A percentile compares a stretch with the other conserved stretches of the same genome.
phyloP scores from a whole-genome alignment of 92 coral and sea anemone species.

The Porites rus region DNA sequence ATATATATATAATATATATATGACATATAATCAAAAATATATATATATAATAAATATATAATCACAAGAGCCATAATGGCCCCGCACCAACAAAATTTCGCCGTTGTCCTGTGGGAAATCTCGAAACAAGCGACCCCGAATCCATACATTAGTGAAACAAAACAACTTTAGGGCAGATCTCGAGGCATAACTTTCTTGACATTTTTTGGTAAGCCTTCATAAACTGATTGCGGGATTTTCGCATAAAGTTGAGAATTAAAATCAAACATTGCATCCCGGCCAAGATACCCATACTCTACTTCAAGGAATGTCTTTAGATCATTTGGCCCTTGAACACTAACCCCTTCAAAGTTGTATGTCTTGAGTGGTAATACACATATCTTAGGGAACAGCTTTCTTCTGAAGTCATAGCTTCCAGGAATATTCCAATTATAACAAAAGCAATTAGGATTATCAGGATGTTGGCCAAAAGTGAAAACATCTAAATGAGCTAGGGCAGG shows the following conservation, averaged over 20 bases:
- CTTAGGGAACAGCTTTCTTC: slow-evolving; percentile 26
- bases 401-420: slow-evolving; percentile 25
- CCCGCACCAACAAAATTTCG: too few relatives aligned
- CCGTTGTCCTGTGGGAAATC: too few relatives aligned
- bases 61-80: too few relatives aligned
- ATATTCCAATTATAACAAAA: slow-evolving; percentile 41
- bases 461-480: slow-evolving; percentile 29
- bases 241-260: slow-evolving; percentile 22
- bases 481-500: slow-evolving; percentile 22
- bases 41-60: too few relatives aligned
- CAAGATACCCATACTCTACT: slow-evolving; percentile 34
- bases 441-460: slow-evolving; percentile 23
- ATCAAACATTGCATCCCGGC: slow-evolving; percentile 45
- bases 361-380: slow-evolving; percentile 30
- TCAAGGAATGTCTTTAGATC: slow-evolving; percentile 30
- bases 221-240: slow-evolving; percentile 20
- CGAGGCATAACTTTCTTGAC: background rate
- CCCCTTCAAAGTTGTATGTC: slow-evolving; percentile 30
- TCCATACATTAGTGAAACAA: too few relatives aligned
- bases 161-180: background rate
- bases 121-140: too few relatives aligned
- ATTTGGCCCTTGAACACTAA: slow-evolving; percentile 22
- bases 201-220: slow-evolving; percentile 5
- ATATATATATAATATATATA: too few relatives aligned
- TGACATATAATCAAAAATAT: too few relatives aligned